phyloP scores from a whole-genome alignment of 2,888 invertebrate species.

The Venusia cambrica region DNA sequence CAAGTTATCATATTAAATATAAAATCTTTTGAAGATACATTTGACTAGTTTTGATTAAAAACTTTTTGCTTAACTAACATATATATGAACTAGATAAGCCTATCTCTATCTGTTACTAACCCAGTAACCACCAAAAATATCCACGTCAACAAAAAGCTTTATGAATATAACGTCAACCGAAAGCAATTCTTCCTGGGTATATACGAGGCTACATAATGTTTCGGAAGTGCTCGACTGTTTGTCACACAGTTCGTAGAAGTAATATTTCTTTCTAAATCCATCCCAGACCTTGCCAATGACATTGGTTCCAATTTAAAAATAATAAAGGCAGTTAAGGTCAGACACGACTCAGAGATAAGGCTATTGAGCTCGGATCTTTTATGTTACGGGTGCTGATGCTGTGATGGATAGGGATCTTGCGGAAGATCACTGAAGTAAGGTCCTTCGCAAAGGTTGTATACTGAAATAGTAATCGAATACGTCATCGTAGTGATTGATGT shows the following conservation, averaged over 20 bases:
- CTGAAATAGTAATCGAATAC: not conserved
- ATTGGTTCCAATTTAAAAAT: constrained; percentile 48
- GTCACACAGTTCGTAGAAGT: constrained; percentile 28
- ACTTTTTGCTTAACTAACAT: too few relatives aligned
- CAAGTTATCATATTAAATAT: too few relatives aligned
- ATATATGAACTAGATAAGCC: too few relatives aligned
- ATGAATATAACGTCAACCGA: constrained; percentile 1
- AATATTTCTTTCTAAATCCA: constrained; percentile 28
- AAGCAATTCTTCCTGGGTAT: not conserved
- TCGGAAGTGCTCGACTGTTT: constrained; percentile 12
- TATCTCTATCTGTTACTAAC: too few relatives aligned
- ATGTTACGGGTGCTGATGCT: constrained; percentile 19
- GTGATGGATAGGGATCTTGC: constrained; percentile 27
- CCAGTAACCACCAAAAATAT: too few relatives aligned
- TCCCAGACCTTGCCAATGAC: constrained; percentile 43
- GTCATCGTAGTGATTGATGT: too few relatives aligned
- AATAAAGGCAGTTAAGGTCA: constrained; percentile 38
- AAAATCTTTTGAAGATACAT: too few relatives aligned
- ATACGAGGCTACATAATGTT: not conserved
- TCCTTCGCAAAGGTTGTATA: constrained; percentile 5
- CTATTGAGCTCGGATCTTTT: constrained; percentile 33
- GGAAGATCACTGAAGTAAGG: constrained; percentile 24
- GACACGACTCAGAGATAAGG: constrained; percentile 38
- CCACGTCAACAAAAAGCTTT: too few relatives aligned
- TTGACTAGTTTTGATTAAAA: too few relatives aligned